Evolutionary conservation across 2,888 invertebrate species (phyloP), one percentile per base, ranked within the genome.

Genomic region (Cantharis lateralis): DNA sequence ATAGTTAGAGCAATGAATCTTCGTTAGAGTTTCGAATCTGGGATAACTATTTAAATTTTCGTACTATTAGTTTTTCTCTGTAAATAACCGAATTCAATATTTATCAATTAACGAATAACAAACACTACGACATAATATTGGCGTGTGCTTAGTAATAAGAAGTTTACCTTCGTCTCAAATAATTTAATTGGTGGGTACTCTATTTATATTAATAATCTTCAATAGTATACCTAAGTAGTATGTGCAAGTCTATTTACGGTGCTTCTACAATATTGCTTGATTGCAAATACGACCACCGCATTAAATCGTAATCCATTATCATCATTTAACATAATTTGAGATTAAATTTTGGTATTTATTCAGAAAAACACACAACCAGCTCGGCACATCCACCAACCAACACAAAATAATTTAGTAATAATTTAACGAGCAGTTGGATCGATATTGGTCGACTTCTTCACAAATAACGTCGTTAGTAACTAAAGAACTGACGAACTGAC

Each of bases 1-100:
- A 72, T 72, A 66, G 72, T 72, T 72, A 68, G 68, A 28, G 66
- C 24, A 66, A 66, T 66, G 64, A 20, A 66, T 66, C 64, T 66
- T 66, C 64, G 64, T 64, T 48, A 62, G 15, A 13, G 15, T 66
- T 75, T 63, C 64, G 48, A 48, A 48, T 48, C 48, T n/a, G 48
- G 48, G 48, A 48, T 48, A 48, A 48, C 48, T 48, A 48, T 48
- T 48, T 48, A n/a, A 48, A 48, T 48, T 48, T 48, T 48, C 48
- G n/a, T n/a, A 11, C 5, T n/a, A n/a, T 13, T 48, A n/a, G 7
- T 48, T 48, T n/a, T 13, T n/a, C 1, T 48, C 1, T n/a, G 48
- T 2, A 28, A 28, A 28, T 28, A 28, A 28, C 10, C 7, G 48
- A 2, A 1, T 13, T 32, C 5, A 32, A 0, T n/a, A n/a, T 7